Evolutionary conservation across 2,797 vertebrate species (phyloP), one percentile per base, ranked within the genome.

Genomic region (Peromyscus aztecus): DNA sequence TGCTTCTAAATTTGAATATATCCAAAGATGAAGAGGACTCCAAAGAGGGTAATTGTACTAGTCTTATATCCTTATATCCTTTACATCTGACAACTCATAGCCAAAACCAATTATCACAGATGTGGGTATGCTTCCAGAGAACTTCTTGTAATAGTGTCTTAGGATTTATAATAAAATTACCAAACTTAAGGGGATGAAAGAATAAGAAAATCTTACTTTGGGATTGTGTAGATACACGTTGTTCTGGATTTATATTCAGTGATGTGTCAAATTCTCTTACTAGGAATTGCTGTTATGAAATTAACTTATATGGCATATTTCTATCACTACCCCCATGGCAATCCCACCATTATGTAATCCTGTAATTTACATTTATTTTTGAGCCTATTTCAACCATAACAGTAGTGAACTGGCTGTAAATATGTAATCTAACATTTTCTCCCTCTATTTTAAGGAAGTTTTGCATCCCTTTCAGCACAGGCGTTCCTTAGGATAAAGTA

Each of bases 201-300:
- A 81, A 92, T 16, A 84, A 86, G 31, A 69, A 94, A 89, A 82
- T n/a, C 11, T 73, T 86, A 6, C 12, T 46, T 75, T 94, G 23
- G 24, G 6, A 2, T 76, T 96, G 34, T 34, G 1, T n/a, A 9
- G 4, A 46, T 31, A 46, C 0, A 67, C 8, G 34, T 4, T 57
- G 24, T n/a, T 16, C 2, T 55, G 6, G 81, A 85, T 37, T 23
- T 21, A 63, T 0, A 6, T 91, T 69, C 31, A 65, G 9, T 69
- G 11, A n/a, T 13, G n/a, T 95, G 87, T 97, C n/a, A 81, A 95
- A 89, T 94, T 84, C 34, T 77, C 9, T 89, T 52, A 23, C 55
- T 57, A 91, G 8, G 7, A 63, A 63, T 34, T 46, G 5, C 4
- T 71, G 19, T 27, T 4, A 52, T 27, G 90, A 89, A 91, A 89